Base-by-base conservation (phyloP, 1,140 invertebrate species). In the Drosophila sturtevanti region DNA sequence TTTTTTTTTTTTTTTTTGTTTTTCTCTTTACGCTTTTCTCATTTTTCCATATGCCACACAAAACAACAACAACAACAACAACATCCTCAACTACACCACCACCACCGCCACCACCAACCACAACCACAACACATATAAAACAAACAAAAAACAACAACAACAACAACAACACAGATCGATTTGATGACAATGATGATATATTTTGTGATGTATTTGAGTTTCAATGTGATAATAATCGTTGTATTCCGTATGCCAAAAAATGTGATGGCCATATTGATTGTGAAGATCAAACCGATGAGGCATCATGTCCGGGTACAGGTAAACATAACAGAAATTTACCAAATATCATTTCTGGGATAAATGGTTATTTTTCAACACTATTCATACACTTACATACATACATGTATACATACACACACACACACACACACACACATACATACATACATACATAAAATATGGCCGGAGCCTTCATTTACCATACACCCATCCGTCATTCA, bases 261-360 rank as follows among this genome's bases (percentile, higher is more conserved):
- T 98, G 97, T 92, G 95, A 98, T 91, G 93, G 93, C 60, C 90
- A 92, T 69, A 80, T 90, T 22, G 96, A 97, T 92, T 97, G 96
- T 93, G 91, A 93, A 37, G 94, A 95, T 92, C 93, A 93, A 34
- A 95, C 94, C 91, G 96, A 97, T 91, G 97, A 97, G 92, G 89
- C 93, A 41, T 90, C 93, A 77, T 95, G 95, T 84, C 71, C 91
- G 51, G 58, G 72, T 11, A 79, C 90, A 91, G 90, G 90, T 91
- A 89, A 72, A 77, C 55, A 68, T 51, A 14, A 37, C 48, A 31
- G 27, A 67, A 38, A 64, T 35, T 18, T 44, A 44, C 34, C 34
- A 35, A 35, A 35, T 12, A 12, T 35, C 34, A 35, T 12, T 12
- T 12, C n/a, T 1, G 34, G 34, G 34, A 12, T 35, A 35, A 31